Evolutionary conservation across 2,888 invertebrate species (phyloP), one percentile per base, ranked within the genome.

Genomic region (Sialis fuliginosa): DNA sequence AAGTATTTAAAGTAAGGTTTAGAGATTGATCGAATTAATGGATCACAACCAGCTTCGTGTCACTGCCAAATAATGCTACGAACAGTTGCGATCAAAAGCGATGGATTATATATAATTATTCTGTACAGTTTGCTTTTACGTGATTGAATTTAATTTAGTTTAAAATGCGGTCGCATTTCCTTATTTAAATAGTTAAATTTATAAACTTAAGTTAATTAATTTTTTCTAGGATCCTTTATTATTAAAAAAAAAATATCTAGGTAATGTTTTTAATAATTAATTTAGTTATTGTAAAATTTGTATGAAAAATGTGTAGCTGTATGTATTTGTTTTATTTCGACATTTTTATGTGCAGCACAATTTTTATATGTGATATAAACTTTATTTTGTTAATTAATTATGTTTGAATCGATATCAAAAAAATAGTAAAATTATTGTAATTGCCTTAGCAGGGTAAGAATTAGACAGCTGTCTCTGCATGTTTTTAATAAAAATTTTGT

Each of bases 1-100:
- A 31, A 30, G 41, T 41, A 32, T 33, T 43, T 13, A 33, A 12
- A 9, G 22, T 10, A 31, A 32, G 45, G 39, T 44, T 35, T 22
- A 35, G 30, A 33, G 13, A 35, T 12, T 30, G 34, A 12, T 31
- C 32, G 41, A 47, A 48, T 52, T 53, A 52, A 56, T 58, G 56
- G 57, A 55, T 58, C 56, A 55, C 59, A 60, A 58, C 60, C 60
- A 60, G 59, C 59, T 55, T 55, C 56, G 54, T 54, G 56, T 58
- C 60, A 61, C 60, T 61, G 60, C 60, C 60, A 60, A 47, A 40
- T 13, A 35, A 47, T 44, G 44, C 39, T 46, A 42, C 13, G 42
- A 33, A 42, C 47, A 35, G 42, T 31, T 42, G 31, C 42, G 47
- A 47, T 47, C 45, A 12, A 34, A 39, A 39, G 45, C 42, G 31